Percentiles rank a stretch among this genome's conserved stretches.
These are phyloP conservation scores for Oligia latruncula DNA, from an alignment of 2,888 invertebrate species.

Conservation along the genomic window DNA sequence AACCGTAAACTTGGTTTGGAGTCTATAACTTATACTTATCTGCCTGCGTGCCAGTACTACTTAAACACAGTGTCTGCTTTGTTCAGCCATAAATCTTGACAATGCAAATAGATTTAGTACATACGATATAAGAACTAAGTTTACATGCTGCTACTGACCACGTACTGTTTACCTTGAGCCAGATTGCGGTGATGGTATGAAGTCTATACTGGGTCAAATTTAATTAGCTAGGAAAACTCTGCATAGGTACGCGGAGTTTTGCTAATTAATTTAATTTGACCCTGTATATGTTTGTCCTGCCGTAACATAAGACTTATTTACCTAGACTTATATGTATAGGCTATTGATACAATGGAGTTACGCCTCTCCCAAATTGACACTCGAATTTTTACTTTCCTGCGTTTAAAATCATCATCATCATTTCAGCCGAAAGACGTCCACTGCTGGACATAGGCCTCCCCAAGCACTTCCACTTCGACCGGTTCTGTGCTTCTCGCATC, in stretches of 20 bases:
- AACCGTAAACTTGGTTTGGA: conserved; percentile 4
- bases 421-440: no score
- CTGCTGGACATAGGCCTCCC: no score
- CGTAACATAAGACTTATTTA: not conserved
- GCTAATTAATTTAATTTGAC: no score
- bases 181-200: not conserved
- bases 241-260: no score
- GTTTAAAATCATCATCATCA: no score
- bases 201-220: not conserved
- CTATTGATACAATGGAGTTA: not conserved
- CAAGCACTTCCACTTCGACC: no score
- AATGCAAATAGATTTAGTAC: conserved; percentile 39
- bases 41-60: conserved; percentile 32
- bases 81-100: conserved; percentile 35
- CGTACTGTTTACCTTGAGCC: not conserved
- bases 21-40: conserved; percentile 35
- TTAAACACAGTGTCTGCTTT: conserved; percentile 33
- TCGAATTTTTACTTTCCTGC: not conserved
- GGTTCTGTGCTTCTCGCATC: no score
- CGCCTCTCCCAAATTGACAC: no score
- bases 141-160: not conserved
- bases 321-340: not conserved
- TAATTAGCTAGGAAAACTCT: no score
- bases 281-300: not conserved
- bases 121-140: not conserved